Conservation (phyloP, 92 coral and sea anemone genomes). For the Actinernus sp. region DNA sequence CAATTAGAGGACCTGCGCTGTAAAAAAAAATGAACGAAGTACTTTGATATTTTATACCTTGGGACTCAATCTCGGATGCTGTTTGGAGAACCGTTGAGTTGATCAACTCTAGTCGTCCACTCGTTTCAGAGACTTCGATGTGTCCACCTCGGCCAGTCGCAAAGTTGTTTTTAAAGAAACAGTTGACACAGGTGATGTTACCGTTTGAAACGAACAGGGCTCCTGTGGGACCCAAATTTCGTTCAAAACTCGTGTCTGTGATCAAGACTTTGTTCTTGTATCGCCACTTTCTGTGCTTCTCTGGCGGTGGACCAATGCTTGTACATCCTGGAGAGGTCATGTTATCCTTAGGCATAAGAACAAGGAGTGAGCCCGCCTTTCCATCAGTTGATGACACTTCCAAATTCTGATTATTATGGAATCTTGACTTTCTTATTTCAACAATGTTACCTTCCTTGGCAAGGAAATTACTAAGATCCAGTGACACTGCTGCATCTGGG, state of each 20-base stretch:
- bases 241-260: constrained; percentile 36
- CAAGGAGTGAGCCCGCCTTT: too few species aligned
- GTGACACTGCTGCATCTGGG: constrained; percentile 6
- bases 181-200: constrained; percentile 28
- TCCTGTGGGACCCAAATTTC: constrained; percentile 62
- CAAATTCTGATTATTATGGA: too few species aligned
- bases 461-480: neutral
- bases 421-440: too few species aligned
- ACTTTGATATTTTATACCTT: neutral
- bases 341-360: too few species aligned
- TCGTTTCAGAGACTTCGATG: constrained; percentile 16
- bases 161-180: constrained; percentile 71
- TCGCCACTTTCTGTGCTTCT: constrained; percentile 44
- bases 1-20: constrained; percentile 55
- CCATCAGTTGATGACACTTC: too few species aligned
- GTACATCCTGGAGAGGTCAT: constrained; percentile 14
- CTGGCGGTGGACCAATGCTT: neutral
- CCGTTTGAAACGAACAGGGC: constrained; percentile 61
- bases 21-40: constrained; percentile 53
- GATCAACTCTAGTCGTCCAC: constrained; percentile 16
- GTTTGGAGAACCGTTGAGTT: constrained; percentile 33
- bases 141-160: constrained; percentile 59
- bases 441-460: too few species aligned
- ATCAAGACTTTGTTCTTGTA: constrained; percentile 41
- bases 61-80: neutral